phyloP scores from a whole-genome alignment of 1,140 invertebrate species.

The Drosophila asahinai region DNA sequence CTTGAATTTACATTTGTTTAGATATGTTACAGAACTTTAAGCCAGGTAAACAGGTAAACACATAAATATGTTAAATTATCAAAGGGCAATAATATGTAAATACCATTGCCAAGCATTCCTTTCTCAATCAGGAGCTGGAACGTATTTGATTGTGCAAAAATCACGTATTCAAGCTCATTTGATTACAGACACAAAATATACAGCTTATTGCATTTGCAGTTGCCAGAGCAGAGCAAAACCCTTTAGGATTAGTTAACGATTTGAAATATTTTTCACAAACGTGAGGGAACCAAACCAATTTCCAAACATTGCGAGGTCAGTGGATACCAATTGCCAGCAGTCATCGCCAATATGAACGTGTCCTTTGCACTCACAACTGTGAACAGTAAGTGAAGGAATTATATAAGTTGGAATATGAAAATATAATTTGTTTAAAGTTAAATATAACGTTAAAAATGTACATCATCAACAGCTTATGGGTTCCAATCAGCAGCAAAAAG shows the following conservation, averaged over 20 bases:
- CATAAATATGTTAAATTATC: background rate
- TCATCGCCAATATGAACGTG: conserved; percentile 11
- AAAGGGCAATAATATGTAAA: background rate
- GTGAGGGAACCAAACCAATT: conserved; percentile 14
- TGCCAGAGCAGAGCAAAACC: background rate
- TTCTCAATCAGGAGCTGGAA: background rate
- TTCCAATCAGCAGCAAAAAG: too few relatives aligned
- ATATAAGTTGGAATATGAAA: background rate
- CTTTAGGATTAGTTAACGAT: conserved; percentile 10
- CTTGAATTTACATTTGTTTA: background rate
- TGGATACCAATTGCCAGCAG: conserved; percentile 13
- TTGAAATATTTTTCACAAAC: conserved; percentile 18
- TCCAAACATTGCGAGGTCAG: conserved; percentile 1
- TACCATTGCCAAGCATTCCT: background rate
- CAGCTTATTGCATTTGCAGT: conserved; percentile 19
- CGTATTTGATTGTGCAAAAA: background rate
- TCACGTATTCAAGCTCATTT: conserved; percentile 16
- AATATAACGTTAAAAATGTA: too few relatives aligned
- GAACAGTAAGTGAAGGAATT: background rate
- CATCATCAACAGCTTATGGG: too few relatives aligned
- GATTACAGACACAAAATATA: background rate
- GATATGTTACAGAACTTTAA: background rate
- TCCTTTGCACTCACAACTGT: background rate
- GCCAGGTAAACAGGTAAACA: background rate
- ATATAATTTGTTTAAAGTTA: background rate